Base-by-base conservation (phyloP, 2,797 vertebrate genomes). In the Syngnathus rostellatus region DNA sequence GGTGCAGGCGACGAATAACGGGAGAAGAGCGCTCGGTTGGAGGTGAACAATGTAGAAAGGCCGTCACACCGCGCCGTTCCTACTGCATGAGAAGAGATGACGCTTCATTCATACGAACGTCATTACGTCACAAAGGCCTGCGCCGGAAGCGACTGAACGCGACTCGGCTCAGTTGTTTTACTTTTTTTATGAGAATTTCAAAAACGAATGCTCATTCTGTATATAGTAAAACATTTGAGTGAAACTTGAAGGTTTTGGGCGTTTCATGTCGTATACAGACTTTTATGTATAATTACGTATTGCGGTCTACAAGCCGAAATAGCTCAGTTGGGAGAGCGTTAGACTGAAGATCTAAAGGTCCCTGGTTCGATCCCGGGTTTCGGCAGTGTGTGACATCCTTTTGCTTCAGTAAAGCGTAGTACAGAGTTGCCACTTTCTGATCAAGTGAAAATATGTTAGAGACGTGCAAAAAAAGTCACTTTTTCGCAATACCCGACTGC, bases 1-100 rank as follows among this genome's bases (percentile, higher is more conserved):
- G 53, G 37, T 40, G 8, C 11, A 14, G 12, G 37, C 43, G 43
- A 53, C 19, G 60, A 76, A 66, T 16, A 45, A 50, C 9, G 37
- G 57, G 21, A 43, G 0, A 58, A 51, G 12, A 58, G 45, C 1
- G 38, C 60, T 62, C 37, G 67, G 46, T 41, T 31, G 9, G 50
- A 31, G 66, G 39, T 21, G 75, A n/a, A 17, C 21, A 45, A 41
- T 19, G 38, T 54, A 78, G 75, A 86, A 77, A 87, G 89, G 86
- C 89, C 89, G 78, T 37, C 25, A 37, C 81, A 16, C 82, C 73
- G 79, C 46, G 73, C 80, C 58, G 81, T 83, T 85, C 77, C 31
- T 31, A 31, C 31, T 72, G 75, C 77, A 74, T 84, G 81, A 75
- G 82, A 81, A 86, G 90, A 53, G 86, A 90, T 92, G 92, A 93